Evolutionary conservation across 2,113 vertebrate species (phyloP).

Genomic region (Podocnemis expansa): DNA sequence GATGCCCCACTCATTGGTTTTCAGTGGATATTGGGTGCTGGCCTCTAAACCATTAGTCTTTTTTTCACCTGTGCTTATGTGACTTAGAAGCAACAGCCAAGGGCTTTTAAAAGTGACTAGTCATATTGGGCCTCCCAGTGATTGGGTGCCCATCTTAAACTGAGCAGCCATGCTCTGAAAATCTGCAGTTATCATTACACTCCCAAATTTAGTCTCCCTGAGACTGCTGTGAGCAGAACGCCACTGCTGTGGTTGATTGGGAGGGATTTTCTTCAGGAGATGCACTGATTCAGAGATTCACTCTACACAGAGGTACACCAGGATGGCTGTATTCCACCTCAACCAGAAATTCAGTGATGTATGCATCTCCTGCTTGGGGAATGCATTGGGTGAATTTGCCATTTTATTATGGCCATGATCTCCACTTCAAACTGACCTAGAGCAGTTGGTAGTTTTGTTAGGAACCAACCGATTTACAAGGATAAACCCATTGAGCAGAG

Average conservation of each 20-base stretch:
- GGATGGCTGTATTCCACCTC: not conserved
- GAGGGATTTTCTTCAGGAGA: not conserved
- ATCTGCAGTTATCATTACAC: not conserved
- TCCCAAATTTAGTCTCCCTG: no score
- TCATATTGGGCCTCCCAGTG: not conserved
- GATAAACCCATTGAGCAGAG: conserved; percentile 44
- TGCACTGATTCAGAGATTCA: not conserved
- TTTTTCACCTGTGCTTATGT: not conserved
- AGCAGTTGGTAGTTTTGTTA: not conserved
- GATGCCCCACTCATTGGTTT: not conserved
- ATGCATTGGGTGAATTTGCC: accelerated
- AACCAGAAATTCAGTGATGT: not conserved
- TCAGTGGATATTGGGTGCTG: not conserved
- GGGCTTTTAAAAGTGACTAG: not conserved
- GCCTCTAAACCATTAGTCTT: not conserved
- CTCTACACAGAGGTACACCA: not conserved
- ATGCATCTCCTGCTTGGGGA: not conserved
- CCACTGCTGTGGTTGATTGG: not conserved
- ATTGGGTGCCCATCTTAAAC: not conserved
- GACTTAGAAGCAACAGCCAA: not conserved
- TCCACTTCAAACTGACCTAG: no score
- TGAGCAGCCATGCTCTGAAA: not conserved
- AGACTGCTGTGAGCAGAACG: not conserved
- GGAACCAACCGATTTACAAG: not conserved
- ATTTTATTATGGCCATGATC: not conserved